Evolutionary conservation across 2,797 vertebrate genomes (phyloP).

Genomic region (Salmo trutta): DNA sequence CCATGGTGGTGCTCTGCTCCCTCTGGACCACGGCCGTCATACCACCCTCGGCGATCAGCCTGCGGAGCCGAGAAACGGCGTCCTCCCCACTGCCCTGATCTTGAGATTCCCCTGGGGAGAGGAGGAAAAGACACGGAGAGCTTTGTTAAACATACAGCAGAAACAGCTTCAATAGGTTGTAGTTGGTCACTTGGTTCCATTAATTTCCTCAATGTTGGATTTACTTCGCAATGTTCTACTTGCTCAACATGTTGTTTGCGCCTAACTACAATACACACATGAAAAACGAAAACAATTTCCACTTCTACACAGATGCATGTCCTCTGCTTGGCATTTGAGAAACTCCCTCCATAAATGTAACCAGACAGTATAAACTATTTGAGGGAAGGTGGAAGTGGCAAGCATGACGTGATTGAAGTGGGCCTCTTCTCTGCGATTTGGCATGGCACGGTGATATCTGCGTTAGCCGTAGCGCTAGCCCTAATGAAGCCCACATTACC

Average conservation of each 20-base stretch:
- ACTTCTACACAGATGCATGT: not conserved
- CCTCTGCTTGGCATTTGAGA: not conserved
- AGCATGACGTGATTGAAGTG: not conserved
- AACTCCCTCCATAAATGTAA: not conserved
- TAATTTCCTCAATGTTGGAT: not conserved
- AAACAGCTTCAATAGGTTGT: not conserved
- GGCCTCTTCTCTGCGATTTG: not conserved
- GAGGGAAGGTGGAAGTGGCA: not conserved
- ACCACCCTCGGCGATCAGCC: slow-evolving; percentile 94
- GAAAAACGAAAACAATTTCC: not conserved
- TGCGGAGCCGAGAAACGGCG: slow-evolving; percentile 91
- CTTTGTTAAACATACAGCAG: not conserved
- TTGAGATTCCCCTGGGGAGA: slow-evolving; percentile 74
- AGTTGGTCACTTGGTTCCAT: not conserved
- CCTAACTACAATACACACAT: not conserved
- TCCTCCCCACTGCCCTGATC: slow-evolving; percentile 85
- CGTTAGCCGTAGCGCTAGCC: not conserved
- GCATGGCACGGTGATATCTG: slow-evolving; percentile 1
- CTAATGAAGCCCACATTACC: slow-evolving; percentile 1
- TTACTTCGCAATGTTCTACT: not conserved
- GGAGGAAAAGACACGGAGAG: not conserved
- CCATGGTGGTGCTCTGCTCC: slow-evolving; percentile 98
- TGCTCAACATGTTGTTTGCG: not conserved
- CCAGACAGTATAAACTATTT: not conserved
- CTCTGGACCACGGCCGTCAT: slow-evolving; percentile 98